A percentile compares a stretch with the other conserved stretches of the same genome.
Conservation (phyloP, 1,140 invertebrate species). For the Triops longicaudatus region DNA sequence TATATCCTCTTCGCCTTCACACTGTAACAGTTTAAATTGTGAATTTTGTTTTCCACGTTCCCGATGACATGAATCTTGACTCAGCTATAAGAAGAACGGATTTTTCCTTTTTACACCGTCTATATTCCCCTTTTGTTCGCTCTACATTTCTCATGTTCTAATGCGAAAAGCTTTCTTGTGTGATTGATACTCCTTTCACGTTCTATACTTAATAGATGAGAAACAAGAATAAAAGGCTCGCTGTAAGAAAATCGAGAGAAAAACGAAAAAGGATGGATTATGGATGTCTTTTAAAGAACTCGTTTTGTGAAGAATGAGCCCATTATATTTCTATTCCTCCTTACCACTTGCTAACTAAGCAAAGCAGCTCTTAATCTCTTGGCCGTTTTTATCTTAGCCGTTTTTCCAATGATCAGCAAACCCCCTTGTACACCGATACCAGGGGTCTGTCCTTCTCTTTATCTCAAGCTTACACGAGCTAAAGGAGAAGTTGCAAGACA, state of each 20-base stretch:
- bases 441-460: background rate
- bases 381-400: background rate
- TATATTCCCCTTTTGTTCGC: background rate
- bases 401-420: background rate
- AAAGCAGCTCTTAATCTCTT: background rate
- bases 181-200: background rate
- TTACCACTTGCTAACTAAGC: constrained; percentile 1
- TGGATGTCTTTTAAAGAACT: background rate
- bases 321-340: background rate
- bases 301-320: no score
- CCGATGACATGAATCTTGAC: no score
- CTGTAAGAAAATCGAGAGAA: background rate
- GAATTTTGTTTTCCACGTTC: no score
- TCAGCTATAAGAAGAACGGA: no score
- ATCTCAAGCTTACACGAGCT: background rate
- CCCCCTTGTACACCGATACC: background rate
- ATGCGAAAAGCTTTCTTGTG: background rate
- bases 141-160: background rate
- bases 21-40: no score
- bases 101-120: background rate
- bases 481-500: background rate
- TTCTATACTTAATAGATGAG: background rate
- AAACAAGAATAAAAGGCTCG: background rate
- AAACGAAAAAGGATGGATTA: background rate
- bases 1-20: no score